Base-by-base conservation (phyloP, 1,140 invertebrate genomes). In the Argopecten irradians region DNA sequence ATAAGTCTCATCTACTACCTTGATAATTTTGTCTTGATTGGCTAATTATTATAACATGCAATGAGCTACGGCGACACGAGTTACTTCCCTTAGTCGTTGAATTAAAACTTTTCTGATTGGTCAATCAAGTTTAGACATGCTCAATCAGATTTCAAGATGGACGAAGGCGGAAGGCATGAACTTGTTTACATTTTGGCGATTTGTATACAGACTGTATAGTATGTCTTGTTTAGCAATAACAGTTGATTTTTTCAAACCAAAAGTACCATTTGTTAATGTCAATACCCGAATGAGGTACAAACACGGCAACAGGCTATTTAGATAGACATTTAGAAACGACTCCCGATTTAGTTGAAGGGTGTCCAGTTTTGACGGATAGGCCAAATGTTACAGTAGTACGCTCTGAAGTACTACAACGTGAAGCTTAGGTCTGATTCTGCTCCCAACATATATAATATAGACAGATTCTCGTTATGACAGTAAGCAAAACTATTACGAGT, bases 91-190 rank as follows among this genome's bases (percentile, higher is more conserved):
- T 71, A 8, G 43, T 46, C 43, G 22, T 2, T 19, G 22, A 46
- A 46, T 11, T n/a, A n/a, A 46, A 46, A 46, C 9, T 19, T 46
- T 71, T 71, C n/a, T 71, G 22, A 71, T 71, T 71, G 55, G 55
- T 11, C n/a, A n/a, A 71, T 71, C 55, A 71, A 71, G 55, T 71
- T 71, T n/a, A 71, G 55, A 71, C 55, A 71, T n/a, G 55, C 22
- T 71, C 55, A 71, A 71, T 71, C 55, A 71, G 22, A 71, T 71
- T 71, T 71, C 55, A 71, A 71, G 55, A 71, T 71, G 55, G 55
- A 22, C 5, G 55, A 71, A 28, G 55, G 55, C 55, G 55, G 55
- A 71, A 28, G 55, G 55, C 55, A 71, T 71, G 55, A 71, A 71
- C 55, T 28, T 71, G 55, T 71, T 71, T 71, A 71, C 55, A 71